These are phyloP conservation scores for human (Homo sapiens) DNA, from an alignment of 2,113 vertebrate species.

Conservation along the genomic window DNA sequence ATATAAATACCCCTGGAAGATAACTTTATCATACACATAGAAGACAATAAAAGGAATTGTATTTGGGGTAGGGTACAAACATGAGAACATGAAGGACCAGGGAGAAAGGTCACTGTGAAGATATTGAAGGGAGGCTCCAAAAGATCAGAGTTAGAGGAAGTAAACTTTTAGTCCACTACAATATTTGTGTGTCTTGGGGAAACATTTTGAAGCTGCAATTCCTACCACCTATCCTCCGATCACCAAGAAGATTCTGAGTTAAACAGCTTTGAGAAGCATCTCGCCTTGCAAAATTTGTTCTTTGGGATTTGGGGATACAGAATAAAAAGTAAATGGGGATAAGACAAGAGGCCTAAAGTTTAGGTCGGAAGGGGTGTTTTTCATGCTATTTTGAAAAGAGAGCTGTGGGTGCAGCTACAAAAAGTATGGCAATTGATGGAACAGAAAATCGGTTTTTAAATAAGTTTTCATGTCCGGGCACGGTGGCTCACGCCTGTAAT, in stretches of 20 bases:
- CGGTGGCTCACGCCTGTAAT: too few relatives aligned
- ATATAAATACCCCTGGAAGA: not conserved
- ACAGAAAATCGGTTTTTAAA: not conserved
- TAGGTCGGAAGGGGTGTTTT: not conserved
- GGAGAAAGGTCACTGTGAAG: not conserved
- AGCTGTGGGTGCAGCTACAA: not conserved
- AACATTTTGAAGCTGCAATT: not conserved
- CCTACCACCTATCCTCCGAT: not conserved
- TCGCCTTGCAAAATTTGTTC: not conserved
- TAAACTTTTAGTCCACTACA: not conserved
- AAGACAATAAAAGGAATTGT: not conserved
- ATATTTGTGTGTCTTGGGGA: not conserved
- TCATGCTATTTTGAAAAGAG: not conserved
- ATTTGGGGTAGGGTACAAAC: not conserved
- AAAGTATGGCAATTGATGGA: not conserved
- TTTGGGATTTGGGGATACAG: not conserved
- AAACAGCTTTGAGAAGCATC: not conserved
- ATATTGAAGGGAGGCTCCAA: not conserved
- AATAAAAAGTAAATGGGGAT: not conserved
- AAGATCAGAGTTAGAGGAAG: not conserved
- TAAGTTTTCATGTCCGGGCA: too few relatives aligned
- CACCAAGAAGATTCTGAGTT: not conserved
- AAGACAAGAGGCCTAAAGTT: not conserved
- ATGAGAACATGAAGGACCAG: not conserved
- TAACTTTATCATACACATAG: not conserved